A percentile compares a stretch with the other conserved stretches of the same genome.
Conservation (phyloP, 1,140 invertebrate species). For the Tetranychus urticae region DNA sequence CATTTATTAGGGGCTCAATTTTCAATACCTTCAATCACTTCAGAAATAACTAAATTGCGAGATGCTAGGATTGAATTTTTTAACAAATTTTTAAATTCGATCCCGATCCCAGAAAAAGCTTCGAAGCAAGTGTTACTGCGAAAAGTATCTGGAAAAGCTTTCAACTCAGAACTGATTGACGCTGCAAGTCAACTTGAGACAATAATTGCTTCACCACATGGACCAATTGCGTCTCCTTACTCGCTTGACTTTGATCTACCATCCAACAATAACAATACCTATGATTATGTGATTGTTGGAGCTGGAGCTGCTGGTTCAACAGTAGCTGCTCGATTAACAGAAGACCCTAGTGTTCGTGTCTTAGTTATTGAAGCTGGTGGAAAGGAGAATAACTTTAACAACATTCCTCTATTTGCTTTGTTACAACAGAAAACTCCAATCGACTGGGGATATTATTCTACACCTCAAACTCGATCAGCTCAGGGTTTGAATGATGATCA, state of each 20-base stretch:
- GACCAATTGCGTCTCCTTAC: no score
- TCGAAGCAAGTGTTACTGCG: no score
- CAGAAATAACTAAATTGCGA: no score
- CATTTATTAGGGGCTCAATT: no score
- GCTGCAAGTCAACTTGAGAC: no score
- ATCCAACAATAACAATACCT: slow-evolving; percentile 1
- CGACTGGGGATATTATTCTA: background rate
- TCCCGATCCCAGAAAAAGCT: no score
- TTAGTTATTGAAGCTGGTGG: slow-evolving; percentile 43
- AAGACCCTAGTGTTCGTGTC: slow-evolving; percentile 31
- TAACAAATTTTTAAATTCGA: no score
- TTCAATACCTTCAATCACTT: no score
- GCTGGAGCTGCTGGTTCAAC: slow-evolving; percentile 45
- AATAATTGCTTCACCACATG: no score
- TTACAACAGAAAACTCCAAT: background rate
- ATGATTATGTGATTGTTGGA: slow-evolving; percentile 29
- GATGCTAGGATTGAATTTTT: no score
- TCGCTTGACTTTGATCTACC: background rate
- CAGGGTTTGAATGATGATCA: background rate
- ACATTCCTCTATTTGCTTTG: background rate
- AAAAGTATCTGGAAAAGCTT: no score
- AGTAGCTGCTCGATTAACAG: slow-evolving; percentile 33
- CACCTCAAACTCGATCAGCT: background rate
- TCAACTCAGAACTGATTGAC: no score
- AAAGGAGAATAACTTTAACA: slow-evolving; percentile 3